These are phyloP conservation scores for Pseudochirops cupreus DNA, from an alignment of 2,797 vertebrate genomes.

Conservation along the genomic window DNA sequence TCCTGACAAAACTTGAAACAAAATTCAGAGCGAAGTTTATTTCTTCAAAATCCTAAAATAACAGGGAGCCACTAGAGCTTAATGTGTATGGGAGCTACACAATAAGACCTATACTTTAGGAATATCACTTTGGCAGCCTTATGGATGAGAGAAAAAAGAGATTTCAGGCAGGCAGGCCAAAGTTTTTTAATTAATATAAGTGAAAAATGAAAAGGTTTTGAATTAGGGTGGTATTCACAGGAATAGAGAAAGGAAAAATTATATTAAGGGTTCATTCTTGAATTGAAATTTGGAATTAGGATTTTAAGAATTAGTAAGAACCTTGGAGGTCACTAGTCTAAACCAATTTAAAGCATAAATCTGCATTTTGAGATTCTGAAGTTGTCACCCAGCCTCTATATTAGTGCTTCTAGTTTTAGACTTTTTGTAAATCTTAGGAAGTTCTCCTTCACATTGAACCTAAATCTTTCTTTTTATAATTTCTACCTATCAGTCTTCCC, in stretches of 20 bases:
- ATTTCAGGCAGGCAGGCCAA: neutral
- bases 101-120: neutral
- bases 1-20: neutral
- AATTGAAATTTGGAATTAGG: neutral
- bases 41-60: neutral
- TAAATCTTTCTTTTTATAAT: neutral
- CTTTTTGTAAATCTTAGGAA: neutral
- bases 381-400: neutral
- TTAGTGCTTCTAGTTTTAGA: neutral
- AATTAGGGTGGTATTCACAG: neutral
- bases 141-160: neutral
- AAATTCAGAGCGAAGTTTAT: neutral
- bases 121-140: neutral
- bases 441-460: neutral
- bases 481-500: neutral
- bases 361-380: neutral
- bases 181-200: neutral
- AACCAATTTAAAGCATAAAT: neutral
- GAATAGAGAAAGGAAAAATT: neutral
- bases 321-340: neutral
- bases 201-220: neutral
- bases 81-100: neutral
- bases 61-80: neutral
- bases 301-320: neutral
- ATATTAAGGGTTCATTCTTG: neutral